Percentiles rank a stretch among this genome's conserved stretches.
These are phyloP conservation scores for Pedicia rivosa DNA, from an alignment of 2,888 invertebrate species.

Conservation along the genomic window DNA sequence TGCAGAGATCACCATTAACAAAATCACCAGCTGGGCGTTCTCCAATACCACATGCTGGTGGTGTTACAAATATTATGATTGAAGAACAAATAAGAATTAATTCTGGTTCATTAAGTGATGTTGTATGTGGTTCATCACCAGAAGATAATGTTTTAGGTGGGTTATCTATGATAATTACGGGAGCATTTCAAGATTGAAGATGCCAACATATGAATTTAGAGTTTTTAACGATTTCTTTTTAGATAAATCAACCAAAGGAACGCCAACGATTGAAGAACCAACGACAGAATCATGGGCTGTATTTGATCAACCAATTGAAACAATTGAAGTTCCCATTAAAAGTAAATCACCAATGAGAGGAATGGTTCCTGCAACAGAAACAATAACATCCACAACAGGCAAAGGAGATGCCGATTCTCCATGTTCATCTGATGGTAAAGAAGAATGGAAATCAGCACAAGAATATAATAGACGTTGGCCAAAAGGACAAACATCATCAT, in stretches of 20 bases:
- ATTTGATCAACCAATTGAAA: conserved; percentile 30
- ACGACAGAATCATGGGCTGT: conserved; percentile 40
- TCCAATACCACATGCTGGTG: conserved; percentile 29
- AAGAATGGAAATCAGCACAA: conserved; percentile 34
- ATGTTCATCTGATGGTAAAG: conserved; percentile 63
- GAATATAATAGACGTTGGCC: conserved; percentile 35
- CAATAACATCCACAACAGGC: conserved; percentile 18
- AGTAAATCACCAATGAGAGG: conserved; percentile 12
- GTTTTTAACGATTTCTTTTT: background rate
- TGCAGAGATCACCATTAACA: conserved; percentile 12
- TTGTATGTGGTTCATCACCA: conserved; percentile 45
- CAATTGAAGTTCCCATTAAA: background rate
- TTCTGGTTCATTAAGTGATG: conserved; percentile 46
- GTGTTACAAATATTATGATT: conserved; percentile 32
- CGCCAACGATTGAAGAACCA: conserved; percentile 12
- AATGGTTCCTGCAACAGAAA: conserved; percentile 18
- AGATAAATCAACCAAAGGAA: conserved; percentile 7
- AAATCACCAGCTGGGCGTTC: conserved; percentile 21
- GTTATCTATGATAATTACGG: no score
- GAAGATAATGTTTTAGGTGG: conserved; percentile 32
- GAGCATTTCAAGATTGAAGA: background rate
- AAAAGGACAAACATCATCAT: conserved; percentile 49
- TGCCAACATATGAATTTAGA: background rate
- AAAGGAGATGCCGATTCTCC: conserved; percentile 45
- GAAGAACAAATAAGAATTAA: conserved; percentile 26